Percentiles rank a stretch among this genome's conserved stretches.
Evolutionary conservation across 2,888 invertebrate species (phyloP).

Genomic region (Drosophila mayaguana): DNA sequence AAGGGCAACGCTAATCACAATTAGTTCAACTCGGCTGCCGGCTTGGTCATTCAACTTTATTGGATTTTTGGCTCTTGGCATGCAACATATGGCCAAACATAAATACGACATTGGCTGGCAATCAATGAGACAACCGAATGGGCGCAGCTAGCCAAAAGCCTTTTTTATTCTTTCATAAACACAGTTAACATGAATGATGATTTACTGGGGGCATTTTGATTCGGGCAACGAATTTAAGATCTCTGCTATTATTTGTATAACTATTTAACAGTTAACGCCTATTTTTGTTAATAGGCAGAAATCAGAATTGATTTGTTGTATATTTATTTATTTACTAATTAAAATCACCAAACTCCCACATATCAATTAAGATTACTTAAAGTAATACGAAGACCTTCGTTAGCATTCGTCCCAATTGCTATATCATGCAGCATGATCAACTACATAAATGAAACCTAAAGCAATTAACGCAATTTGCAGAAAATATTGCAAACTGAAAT

Average conservation of each 20-base stretch:
- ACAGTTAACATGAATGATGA: conserved; percentile 32
- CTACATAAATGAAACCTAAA: conserved; percentile 4
- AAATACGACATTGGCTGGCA: conserved; percentile 54
- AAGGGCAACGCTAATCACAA: conserved; percentile 46
- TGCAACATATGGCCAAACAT: conserved; percentile 55
- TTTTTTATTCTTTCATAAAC: conserved; percentile 29
- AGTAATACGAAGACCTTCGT: not conserved
- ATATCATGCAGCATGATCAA: not conserved
- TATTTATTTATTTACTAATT: conserved; percentile 20
- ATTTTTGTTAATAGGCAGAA: not conserved
- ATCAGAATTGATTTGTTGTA: not conserved
- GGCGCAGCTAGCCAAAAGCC: conserved; percentile 17
- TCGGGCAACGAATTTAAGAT: not conserved
- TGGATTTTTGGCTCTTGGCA: conserved; percentile 58
- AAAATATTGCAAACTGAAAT: not conserved
- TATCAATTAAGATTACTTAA: not conserved
- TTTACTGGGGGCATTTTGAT: conserved; percentile 12
- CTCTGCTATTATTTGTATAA: not conserved
- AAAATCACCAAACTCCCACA: conserved; percentile 1
- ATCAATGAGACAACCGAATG: conserved; percentile 33
- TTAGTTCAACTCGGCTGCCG: conserved; percentile 26
- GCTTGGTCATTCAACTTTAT: conserved; percentile 72
- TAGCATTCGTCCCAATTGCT: not conserved
- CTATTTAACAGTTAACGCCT: not conserved
- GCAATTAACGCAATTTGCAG: conserved; percentile 7